phyloP scores from a whole-genome alignment of 2,888 invertebrate species.

The Drosophila eohydei region DNA sequence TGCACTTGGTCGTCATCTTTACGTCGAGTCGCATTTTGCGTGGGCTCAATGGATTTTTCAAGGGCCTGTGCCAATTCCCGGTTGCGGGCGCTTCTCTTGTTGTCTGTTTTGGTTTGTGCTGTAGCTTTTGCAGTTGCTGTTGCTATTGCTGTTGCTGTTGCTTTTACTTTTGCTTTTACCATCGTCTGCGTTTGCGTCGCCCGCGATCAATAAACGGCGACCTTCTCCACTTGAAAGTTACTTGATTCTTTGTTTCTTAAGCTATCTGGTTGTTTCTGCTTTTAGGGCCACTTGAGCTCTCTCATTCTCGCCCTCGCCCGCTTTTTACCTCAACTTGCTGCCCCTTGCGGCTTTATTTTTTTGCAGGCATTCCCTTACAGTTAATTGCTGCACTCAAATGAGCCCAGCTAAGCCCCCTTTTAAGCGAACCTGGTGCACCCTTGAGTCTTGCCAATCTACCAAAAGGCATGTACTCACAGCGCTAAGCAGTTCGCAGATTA shows the following conservation, averaged over 20 bases:
- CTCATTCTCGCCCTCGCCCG: neutral
- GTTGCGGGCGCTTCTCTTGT: conserved; percentile 34
- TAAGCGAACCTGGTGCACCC: conserved; percentile 51
- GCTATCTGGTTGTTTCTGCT: conserved; percentile 40
- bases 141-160: conserved; percentile 14
- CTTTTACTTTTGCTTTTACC: conserved; percentile 30
- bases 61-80: conserved; percentile 76
- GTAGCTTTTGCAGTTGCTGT: conserved; percentile 25
- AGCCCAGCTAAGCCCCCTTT: conserved; percentile 22
- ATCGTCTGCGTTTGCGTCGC: conserved; percentile 24
- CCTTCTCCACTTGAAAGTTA: conserved; percentile 64
- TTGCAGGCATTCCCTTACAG: conserved; percentile 46
- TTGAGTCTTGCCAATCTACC: conserved; percentile 33
- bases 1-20: conserved; percentile 63
- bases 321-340: conserved; percentile 18
- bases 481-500: conserved; percentile 64
- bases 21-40: conserved; percentile 53
- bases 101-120: conserved; percentile 35
- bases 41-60: conserved; percentile 66
- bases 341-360: conserved; percentile 34
- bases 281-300: conserved; percentile 48
- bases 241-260: conserved; percentile 50
- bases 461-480: conserved; percentile 33
- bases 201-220: conserved; percentile 74
- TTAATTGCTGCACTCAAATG: conserved; percentile 62